These are phyloP conservation scores for Crotophaga sulcirostris DNA, from an alignment of 2,113 vertebrate species.

Conservation along the genomic window DNA sequence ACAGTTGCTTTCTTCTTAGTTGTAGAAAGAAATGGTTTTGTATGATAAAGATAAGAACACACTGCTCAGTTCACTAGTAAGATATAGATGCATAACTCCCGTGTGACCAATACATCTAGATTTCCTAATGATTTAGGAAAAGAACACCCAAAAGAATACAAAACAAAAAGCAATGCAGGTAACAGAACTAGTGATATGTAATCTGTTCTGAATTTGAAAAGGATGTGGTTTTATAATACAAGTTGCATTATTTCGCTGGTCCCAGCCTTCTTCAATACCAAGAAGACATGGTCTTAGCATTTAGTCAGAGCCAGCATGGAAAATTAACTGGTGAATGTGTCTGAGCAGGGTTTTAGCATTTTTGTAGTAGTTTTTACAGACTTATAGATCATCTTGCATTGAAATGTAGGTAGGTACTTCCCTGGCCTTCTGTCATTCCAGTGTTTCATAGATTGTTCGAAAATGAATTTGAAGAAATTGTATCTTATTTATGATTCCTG, in stretches of 20 bases:
- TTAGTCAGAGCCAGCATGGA: not conserved
- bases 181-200: not conserved
- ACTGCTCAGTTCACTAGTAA: not conserved
- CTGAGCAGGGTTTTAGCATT: not conserved
- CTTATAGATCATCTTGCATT: not conserved
- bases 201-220: not conserved
- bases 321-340: not conserved
- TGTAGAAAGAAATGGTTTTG: not conserved
- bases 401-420: not conserved
- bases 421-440: not conserved
- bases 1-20: not conserved
- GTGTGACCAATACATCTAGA: not conserved
- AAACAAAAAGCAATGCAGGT: not conserved
- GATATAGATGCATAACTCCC: not conserved
- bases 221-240: not conserved
- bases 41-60: not conserved
- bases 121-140: not conserved
- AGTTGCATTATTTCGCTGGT: not conserved
- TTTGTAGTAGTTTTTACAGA: not conserved
- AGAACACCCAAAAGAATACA: fast-evolving
- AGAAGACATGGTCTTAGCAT: not conserved
- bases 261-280: not conserved
- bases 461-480: not conserved
- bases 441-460: not conserved
- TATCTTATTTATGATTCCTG: not conserved